Evolutionary conservation across 2,888 invertebrate genomes (phyloP), one percentile per base, ranked within the genome.

Genomic region (Ormia ochracea): DNA sequence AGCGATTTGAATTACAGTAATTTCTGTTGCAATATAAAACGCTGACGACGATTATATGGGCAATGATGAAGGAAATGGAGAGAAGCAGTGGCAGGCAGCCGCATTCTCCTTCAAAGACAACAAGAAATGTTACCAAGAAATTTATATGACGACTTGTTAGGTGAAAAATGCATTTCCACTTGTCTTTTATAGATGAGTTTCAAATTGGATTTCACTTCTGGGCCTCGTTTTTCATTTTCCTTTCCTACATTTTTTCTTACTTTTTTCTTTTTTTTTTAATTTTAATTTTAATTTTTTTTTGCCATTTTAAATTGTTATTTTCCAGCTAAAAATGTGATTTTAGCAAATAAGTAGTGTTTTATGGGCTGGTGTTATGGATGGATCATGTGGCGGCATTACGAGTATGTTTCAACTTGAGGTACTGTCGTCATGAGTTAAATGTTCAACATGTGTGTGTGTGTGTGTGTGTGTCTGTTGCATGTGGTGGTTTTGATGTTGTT

Each of bases 1-100:
- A 88, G 87, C 86, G 86, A 84, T 84, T 87, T 84, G 86, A 87
- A 88, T 88, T 87, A 87, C 88, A 81, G 87, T 87, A 86, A 87
- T 87, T 87, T 87, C 82, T 54, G 54, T 19, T 59, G 66, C 56
- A 58, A 33, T 19, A 78, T 54, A 52, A n/a, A n/a, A 43, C 43
- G 58, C 45, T 72, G 66, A 61, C 50, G 54, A 52, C 33, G 38
- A 74, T 73, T 63, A 61, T 73, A 68, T 48, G 73, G 73, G 45
- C 52, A 66, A 65, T 76, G 38, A 31, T 50, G 3, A 0, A 61
- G 7, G 31, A 4, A 43, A 33, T n/a, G 48, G 1, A 36, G 23
- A 36, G 1, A 28, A 4, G 38, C 61, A 56, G 61, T 69, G 52
- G 66, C 66, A 63, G 52, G 66, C 66, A 56, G 78, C 36, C 66